phyloP scores from a whole-genome alignment of 2,797 vertebrate species.

The Chiloscyllium punctatum region DNA sequence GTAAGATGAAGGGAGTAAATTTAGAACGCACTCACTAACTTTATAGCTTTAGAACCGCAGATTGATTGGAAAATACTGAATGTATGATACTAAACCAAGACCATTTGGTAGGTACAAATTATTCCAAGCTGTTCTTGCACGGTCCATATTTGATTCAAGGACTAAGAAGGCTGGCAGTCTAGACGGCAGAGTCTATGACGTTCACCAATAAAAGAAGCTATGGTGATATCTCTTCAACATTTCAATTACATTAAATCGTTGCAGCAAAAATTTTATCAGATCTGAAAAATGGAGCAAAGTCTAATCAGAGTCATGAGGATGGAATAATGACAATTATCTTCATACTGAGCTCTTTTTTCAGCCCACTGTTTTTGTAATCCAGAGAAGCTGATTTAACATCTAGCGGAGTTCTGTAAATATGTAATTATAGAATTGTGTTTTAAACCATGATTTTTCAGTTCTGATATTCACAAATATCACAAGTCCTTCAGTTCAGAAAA shows the following conservation, averaged over 20 bases:
- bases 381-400: too few relatives aligned
- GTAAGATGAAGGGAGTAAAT: neutral
- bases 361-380: neutral
- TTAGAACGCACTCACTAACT: neutral
- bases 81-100: neutral
- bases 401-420: neutral
- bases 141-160: neutral
- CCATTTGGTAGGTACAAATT: neutral
- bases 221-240: neutral
- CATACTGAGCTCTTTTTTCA: neutral
- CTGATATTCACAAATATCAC: neutral
- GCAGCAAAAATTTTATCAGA: neutral
- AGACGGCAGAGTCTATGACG: neutral
- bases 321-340: neutral
- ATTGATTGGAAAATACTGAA: neutral
- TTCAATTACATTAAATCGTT: neutral
- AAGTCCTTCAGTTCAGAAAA: neutral
- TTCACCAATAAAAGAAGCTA: neutral
- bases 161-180: neutral
- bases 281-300: neutral
- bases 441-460: neutral
- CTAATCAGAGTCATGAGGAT: neutral
- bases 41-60: too few relatives aligned
- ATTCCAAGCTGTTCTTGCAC: conserved; percentile 17
- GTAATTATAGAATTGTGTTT: neutral